Evolutionary conservation across 92 coral and sea anemone genomes (phyloP).

Genomic region (Montipora capitata): DNA sequence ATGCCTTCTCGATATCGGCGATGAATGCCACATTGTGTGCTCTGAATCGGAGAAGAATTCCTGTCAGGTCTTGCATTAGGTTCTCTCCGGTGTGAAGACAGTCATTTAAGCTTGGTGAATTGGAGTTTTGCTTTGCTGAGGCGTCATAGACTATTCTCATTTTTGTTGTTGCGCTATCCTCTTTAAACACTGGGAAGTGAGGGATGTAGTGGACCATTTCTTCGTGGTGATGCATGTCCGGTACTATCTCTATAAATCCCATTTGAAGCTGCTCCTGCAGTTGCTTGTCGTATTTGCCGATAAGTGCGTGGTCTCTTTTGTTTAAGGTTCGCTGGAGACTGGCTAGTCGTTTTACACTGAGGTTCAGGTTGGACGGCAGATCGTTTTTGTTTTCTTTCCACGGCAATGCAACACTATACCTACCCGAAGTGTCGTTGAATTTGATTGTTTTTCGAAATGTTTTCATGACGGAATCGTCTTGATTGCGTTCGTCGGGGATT

Average conservation of each 20-base stretch:
- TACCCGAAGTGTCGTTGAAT: conserved; percentile 13
- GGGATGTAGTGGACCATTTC: conserved; percentile 16
- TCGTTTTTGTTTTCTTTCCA: conserved; percentile 7
- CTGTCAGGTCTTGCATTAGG: conserved; percentile 18
- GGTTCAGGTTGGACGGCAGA: conserved; percentile 21
- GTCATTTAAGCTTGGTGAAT: too few relatives aligned
- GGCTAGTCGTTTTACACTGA: too few relatives aligned
- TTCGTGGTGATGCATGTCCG: conserved; percentile 7
- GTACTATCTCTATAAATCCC: conserved; percentile 7
- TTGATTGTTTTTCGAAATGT: conserved; percentile 5
- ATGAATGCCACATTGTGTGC: background rate
- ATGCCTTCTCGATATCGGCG: background rate
- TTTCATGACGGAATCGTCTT: too few relatives aligned
- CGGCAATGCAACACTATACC: conserved; percentile 2
- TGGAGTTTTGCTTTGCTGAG: too few relatives aligned
- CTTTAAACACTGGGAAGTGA: conserved; percentile 25
- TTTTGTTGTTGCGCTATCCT: too few relatives aligned
- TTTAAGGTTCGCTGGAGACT: too few relatives aligned
- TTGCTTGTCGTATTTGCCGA: too few relatives aligned
- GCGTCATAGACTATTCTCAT: background rate
- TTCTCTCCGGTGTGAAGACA: too few relatives aligned
- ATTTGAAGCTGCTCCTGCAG: conserved; percentile 1
- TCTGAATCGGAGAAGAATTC: too few relatives aligned
- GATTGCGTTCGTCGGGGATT: too few relatives aligned
- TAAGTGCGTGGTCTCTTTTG: background rate